Evolutionary conservation across 2,113 vertebrate species (phyloP), one percentile per base, ranked within the genome.

Genomic region (Scomber japonicus): DNA sequence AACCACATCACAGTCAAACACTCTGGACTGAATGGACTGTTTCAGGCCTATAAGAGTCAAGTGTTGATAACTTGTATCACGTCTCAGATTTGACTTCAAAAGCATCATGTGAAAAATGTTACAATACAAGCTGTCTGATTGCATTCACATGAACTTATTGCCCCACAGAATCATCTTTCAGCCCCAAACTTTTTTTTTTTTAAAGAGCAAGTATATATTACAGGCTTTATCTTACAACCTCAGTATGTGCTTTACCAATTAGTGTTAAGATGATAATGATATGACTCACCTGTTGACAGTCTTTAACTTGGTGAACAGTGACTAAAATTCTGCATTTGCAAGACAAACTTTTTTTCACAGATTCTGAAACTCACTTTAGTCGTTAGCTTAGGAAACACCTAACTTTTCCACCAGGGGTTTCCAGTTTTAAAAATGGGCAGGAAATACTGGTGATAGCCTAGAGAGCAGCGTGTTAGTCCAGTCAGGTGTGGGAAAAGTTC

Each of bases 1-100:
- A 71, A 60, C 51, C 66, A 49, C 48, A 27, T 76, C 61, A 49
- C 61, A 50, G 65, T 65, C 27, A 50, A 51, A 78, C 57, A 60
- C 69, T n/a, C 45, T 3, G 11, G 59, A 51, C 48, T 69, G 50
- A 63, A 61, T 46, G 53, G 31, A 21, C 35, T 40, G 51, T 66
- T 65, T 66, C 49, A 68, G 15, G 19, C 19, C 5, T 7, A 2
- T 27, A 44, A 54, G 11, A 71, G 44, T 45, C 35, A 73, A 21
- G 44, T 40, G 68, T 56, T 27, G 6, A 62, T 68, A 48, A 71
- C 48, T 31, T 55, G 35, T 11, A 55, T 74, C 45, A 19, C 17
- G 35, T 44, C 57, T 73, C 12, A 17, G 11, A 59, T 71, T 70
- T 51, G 8, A 49, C 71, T 71, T 63, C n/a, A 60, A 71, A 72